Evolutionary conservation across 2,113 vertebrate genomes (phyloP), one percentile per base, ranked within the genome.

Genomic region (Syrrhaptes paradoxus): DNA sequence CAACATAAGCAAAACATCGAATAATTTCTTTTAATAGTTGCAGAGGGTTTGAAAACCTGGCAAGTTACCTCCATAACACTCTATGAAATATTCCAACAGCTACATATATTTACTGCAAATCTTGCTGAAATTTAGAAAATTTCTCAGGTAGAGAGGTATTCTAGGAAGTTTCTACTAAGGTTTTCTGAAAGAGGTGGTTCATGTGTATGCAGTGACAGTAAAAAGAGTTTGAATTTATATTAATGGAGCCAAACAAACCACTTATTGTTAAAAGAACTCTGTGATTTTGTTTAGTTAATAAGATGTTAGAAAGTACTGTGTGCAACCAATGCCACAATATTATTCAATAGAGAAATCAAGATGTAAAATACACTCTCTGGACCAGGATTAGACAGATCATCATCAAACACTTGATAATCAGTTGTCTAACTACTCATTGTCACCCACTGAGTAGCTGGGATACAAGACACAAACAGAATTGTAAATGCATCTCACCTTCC

Each of bases 401-500:
- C 83, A 89, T 62, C 87, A 85, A 92, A 91, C 75, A 89, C 59
- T 96, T 85, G 89, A 61, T 95, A 96, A 95, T 89, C 62, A 90
- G 46, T 93, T 66, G 49, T 71, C 73, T 95, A 73, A 94, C 73
- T 51, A 51, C 54, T 70, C 82, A 86, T 94, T 93, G 87, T 89
- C 87, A 92, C 52, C 51, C 70, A 79, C 31, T 54, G 77, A 65
- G 77, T 36, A 61, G 41, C 61, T 83, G 72, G n/a, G 28, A 54
- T 76, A 43, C 38, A 87, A 85, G 94, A 87, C 28, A 76, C 55
- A 92, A 93, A 86, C 49, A 90, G 58, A 94, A 94, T 73, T 74
- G 49, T 61, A 90, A 96, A 93, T 87, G 36, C 28, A 31, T 54
- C 54, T 90, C 93, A 77, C 58, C 66, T 94, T 84, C 51, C 43